Base-by-base conservation (phyloP, 2,888 invertebrate genomes). In the Synanthedon myopaeformis region DNA sequence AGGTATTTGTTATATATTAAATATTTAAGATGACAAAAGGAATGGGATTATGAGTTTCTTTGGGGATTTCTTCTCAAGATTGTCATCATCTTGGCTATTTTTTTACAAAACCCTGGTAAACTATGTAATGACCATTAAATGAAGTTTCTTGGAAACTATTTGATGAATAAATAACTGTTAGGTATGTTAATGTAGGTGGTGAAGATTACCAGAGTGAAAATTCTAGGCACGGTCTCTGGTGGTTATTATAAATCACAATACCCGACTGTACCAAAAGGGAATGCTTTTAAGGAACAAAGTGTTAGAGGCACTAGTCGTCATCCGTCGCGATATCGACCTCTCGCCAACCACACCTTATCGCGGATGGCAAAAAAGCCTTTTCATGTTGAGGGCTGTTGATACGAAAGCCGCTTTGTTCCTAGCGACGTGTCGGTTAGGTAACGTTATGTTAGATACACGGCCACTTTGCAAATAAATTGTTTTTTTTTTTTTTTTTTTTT, bases 341-440 rank as follows among this genome's bases (percentile, higher is more conserved):
- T 57, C 54, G 59, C 61, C 62, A 49, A 69, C 67, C 63, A 72
- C 77, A 74, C 65, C 81, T 82, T 82, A 82, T 81, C 79, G 79
- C 67, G 65, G 74, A 70, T 60, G 65, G 77, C 77, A 84, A 84
- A 84, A 83, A 84, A 82, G 82, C 79, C 72, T 85, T 86, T 83
- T 72, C 80, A 67, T 84, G 84, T 86, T 78, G 80, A 87, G 78
- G 67, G 79, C 72, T 72, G 76, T 78, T 76, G 83, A 79, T 72
- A 70, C 64, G 71, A 78, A 76, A 72, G 76, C 72, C 65, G 70
- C 74, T 82, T 85, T 84, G 83, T 84, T 80, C 79, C 67, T 65
- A 62, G 57, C 60, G 58, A 45, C 49, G 49, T 6, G 23, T 19
- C 49, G 17, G 17, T 49, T 49, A 49, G 49, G 11, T 49, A 6